phyloP scores from a whole-genome alignment of 1,140 invertebrate genomes.

The Metaphire vulgaris region DNA sequence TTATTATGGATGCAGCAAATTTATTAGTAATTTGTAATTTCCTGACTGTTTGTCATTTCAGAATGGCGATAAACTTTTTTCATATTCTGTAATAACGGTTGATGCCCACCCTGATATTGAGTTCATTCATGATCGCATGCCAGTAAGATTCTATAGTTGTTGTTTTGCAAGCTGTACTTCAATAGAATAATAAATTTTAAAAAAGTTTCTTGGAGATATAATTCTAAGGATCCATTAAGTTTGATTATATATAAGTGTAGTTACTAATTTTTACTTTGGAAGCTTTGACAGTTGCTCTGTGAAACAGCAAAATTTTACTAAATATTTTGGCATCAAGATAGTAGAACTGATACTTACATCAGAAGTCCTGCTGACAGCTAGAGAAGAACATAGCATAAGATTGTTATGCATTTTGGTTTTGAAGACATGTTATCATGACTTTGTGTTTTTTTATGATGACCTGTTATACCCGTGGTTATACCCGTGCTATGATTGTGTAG shows the following conservation, averaged over 20 bases:
- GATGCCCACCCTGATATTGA: constrained; percentile 63
- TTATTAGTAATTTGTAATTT: too few species aligned
- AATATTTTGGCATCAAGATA: not conserved
- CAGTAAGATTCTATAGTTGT: constrained; percentile 45
- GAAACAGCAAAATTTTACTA: not conserved
- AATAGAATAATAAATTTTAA: not conserved
- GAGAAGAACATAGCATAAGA: not conserved
- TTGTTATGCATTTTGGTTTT: not conserved
- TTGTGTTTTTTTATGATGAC: not conserved
- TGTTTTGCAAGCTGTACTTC: not conserved
- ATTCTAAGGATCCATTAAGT: not conserved
- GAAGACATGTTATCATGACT: not conserved
- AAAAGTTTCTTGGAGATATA: too few species aligned
- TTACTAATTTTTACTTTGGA: not conserved
- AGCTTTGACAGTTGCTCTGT: not conserved
- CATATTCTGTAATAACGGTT: constrained; percentile 71
- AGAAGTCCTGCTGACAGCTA: not conserved
- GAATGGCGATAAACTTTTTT: constrained; percentile 60
- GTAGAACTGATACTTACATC: not conserved
- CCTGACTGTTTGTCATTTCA: constrained; percentile 34
- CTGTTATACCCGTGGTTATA: too few species aligned
- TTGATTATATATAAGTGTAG: not conserved
- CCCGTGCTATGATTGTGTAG: too few species aligned
- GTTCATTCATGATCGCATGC: constrained; percentile 73
- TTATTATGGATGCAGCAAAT: too few species aligned